Conservation (phyloP, 2,888 invertebrate species). For the Coelinius sp. region DNA sequence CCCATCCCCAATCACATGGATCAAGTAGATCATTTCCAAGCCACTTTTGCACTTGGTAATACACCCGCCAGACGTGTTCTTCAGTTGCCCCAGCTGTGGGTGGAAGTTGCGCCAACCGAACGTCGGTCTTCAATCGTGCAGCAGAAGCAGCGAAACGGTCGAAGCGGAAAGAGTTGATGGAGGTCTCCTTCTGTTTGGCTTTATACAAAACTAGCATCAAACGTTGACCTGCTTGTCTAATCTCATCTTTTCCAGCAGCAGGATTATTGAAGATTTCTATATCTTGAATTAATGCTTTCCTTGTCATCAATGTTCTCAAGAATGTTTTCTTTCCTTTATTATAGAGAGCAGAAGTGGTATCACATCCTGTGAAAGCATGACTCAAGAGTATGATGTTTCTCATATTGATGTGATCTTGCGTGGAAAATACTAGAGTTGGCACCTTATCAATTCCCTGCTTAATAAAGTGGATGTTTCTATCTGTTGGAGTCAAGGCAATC, state of each 20-base stretch:
- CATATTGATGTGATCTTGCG: neutral
- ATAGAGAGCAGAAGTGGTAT: neutral
- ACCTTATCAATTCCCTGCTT: neutral
- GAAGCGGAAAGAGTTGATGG: neutral
- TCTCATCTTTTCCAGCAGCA: neutral
- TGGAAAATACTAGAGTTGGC: neutral
- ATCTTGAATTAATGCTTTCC: neutral
- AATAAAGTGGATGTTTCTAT: too few species aligned
- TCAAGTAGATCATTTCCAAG: neutral
- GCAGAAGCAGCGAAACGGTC: conserved; percentile 3
- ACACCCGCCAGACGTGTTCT: too few species aligned
- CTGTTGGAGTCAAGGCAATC: too few species aligned
- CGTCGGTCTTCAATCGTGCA: neutral
- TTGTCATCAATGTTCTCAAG: too few species aligned
- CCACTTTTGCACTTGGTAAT: neutral
- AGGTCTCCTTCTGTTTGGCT: neutral
- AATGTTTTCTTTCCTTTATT: neutral
- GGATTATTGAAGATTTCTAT: neutral
- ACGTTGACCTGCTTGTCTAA: conserved; percentile 5
- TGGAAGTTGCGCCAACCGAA: neutral
- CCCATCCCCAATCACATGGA: too few species aligned
- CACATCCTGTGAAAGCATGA: neutral
- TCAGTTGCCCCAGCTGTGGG: neutral
- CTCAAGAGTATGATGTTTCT: neutral
- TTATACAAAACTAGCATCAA: conserved; percentile 2